A percentile compares a stretch with the other conserved stretches of the same genome.
Conservation (phyloP, 2,888 invertebrate genomes). For the Thereva unica region DNA sequence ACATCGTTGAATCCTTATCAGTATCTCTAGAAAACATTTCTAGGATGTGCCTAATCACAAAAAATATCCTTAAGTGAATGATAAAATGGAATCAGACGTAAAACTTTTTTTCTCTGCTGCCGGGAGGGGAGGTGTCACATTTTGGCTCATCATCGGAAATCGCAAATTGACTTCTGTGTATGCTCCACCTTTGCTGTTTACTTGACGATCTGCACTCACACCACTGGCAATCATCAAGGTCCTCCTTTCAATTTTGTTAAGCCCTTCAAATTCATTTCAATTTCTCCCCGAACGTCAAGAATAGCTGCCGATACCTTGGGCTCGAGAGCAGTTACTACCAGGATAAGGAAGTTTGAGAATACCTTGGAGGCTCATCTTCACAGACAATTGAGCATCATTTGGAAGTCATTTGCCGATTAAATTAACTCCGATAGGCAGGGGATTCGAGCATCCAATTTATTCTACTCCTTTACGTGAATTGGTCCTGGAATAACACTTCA, state of each 20-base stretch:
- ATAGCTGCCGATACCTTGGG: constrained; percentile 11
- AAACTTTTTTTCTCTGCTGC: no score
- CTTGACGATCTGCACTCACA: no score
- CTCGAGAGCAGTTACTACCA: constrained; percentile 9
- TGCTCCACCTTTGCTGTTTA: no score
- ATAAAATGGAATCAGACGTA: no score
- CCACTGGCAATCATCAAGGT: no score
- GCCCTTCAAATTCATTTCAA: constrained; percentile 33
- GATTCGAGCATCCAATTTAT: constrained; percentile 21
- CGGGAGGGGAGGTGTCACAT: no score
- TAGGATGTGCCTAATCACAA: no score
- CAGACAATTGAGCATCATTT: constrained; percentile 41
- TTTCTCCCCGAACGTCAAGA: constrained; percentile 18
- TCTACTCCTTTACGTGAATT: constrained; percentile 29
- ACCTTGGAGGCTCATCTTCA: constrained; percentile 39
- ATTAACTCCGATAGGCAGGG: constrained; percentile 39
- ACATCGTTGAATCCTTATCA: no score
- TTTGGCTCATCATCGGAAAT: no score
- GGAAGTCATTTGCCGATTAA: constrained; percentile 41
- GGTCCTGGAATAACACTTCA: constrained; percentile 7
- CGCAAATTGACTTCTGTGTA: no score
- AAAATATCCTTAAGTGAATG: no score
- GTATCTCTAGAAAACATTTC: no score
- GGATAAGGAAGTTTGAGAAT: constrained; percentile 6
- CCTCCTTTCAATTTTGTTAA: constrained; percentile 29